These are phyloP conservation scores for Nannospalax galili DNA, from an alignment of 2,113 vertebrate species.

Conservation along the genomic window DNA sequence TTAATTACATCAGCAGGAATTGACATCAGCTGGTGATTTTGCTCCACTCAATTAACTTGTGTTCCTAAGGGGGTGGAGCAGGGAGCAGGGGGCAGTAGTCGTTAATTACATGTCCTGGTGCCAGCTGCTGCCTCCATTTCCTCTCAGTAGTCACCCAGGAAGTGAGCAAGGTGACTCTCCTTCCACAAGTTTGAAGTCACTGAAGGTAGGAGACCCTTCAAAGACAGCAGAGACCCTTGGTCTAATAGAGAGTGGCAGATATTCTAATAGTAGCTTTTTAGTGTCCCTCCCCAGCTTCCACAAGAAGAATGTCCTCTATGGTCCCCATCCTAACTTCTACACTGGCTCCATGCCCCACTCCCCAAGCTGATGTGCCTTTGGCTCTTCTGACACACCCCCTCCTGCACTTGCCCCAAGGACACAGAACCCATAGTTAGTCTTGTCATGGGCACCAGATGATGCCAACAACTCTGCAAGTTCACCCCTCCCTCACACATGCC, in stretches of 20 bases:
- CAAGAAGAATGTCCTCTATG: not conserved
- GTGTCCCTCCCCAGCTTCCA: not conserved
- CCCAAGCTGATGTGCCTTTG: not conserved
- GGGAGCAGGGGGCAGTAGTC: not conserved
- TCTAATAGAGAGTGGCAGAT: not conserved
- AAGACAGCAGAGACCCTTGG: not conserved
- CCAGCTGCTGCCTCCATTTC: not conserved
- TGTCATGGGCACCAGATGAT: not conserved
- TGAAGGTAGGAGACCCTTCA: not conserved
- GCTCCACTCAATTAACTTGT: slow-evolving; percentile 78
- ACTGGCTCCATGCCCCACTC: not conserved
- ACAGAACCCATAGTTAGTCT: not conserved
- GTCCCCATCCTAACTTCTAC: not conserved
- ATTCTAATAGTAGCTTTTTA: not conserved
- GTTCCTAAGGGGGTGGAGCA: slow-evolving; percentile 51
- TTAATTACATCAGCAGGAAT: slow-evolving; percentile 77
- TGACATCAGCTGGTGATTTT: slow-evolving; percentile 69
- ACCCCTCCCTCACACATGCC: too few relatives aligned
- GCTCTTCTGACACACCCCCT: not conserved
- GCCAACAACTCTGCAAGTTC: not conserved
- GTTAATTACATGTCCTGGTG: slow-evolving; percentile 58
- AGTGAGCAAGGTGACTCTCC: not conserved
- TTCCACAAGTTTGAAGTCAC: not conserved
- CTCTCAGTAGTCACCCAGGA: not conserved
- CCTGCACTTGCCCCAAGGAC: not conserved